phyloP scores from a whole-genome alignment of 2,888 invertebrate species.

The Argyresthia albistria region DNA sequence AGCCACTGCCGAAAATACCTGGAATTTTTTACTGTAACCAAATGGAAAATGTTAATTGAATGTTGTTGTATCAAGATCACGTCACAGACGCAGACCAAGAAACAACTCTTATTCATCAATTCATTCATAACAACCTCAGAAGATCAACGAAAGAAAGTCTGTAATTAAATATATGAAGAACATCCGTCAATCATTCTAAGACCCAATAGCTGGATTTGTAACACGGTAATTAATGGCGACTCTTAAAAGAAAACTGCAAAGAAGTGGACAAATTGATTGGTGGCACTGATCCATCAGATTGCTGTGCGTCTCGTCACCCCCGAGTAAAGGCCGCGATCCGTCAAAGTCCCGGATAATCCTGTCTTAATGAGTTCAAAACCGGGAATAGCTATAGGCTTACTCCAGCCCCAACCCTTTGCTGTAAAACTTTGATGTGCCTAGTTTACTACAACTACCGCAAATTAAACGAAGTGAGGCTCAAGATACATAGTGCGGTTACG shows the following conservation, averaged over 20 bases:
- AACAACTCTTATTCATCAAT: neutral
- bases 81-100: neutral
- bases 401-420: neutral
- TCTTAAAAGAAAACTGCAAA: slow-evolving; percentile 25
- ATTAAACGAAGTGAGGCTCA: neutral
- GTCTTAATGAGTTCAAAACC: slow-evolving; percentile 60
- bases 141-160: too few relatives aligned
- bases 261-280: slow-evolving; percentile 39
- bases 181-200: neutral
- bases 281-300: slow-evolving; percentile 36
- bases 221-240: slow-evolving; percentile 23
- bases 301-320: slow-evolving; percentile 19
- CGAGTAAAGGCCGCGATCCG: slow-evolving; percentile 42
- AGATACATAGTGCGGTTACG: too few relatives aligned
- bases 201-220: neutral
- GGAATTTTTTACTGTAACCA: slow-evolving; percentile 16
- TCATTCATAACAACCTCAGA: neutral
- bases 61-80: too few relatives aligned
- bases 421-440: neutral
- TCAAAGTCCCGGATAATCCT: slow-evolving; percentile 63
- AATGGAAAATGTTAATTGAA: neutral
- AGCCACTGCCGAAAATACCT: slow-evolving; percentile 22
- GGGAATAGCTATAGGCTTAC: slow-evolving; percentile 29
- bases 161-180: neutral
- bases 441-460: neutral